Evolutionary conservation across 2,113 vertebrate species (phyloP), one percentile per base, ranked within the genome.

Genomic region (Panthera leo): DNA sequence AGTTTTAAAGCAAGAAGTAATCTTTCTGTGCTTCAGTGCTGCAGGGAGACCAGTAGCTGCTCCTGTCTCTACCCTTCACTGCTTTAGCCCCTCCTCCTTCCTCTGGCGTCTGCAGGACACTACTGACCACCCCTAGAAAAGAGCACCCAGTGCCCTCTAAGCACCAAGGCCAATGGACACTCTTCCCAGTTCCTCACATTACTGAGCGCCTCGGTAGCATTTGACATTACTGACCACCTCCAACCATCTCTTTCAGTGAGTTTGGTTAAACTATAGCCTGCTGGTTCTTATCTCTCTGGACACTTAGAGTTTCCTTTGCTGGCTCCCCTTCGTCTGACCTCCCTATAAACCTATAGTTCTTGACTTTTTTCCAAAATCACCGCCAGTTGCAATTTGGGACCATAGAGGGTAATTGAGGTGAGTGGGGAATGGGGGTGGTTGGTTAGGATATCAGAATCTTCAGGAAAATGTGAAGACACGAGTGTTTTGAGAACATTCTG

Each of bases 1-100:
- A 79, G 34, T 70, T 92, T 85, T 70, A 83, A 91, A 94, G 96
- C 68, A 85, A 83, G 53, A 90, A 93, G 65, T 11, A 51, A 18
- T 61, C 51, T 34, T 95, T 42, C 51, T n/a, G 36, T 27, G 19
- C 31, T n/a, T 89, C 27, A 42, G 1, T 48, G 48, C 51, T 61
- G 18, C 67, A 39, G 71, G 27, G 36, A 36, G 34, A 42, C 45
- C 45, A 45, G 34, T 39, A 23, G 76, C n/a, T 53, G 16, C n/a
- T 95, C 27, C 70, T 67, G 18, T 45, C 70, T 67, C 96, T n/a
- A 80, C 18, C 48, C 15, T 95, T 68, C n/a, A 61, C 19, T 45
- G 84, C 19, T n/a, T 76, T 7, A 42, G 31, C 70, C 65, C 61
- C 23, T 91, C 75, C 86, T 39, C 51, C 58, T 78, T 78, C 78